Evolutionary conservation across 2,113 vertebrate species (phyloP), one percentile per base, ranked within the genome.

Genomic region (Indicator indicator): DNA sequence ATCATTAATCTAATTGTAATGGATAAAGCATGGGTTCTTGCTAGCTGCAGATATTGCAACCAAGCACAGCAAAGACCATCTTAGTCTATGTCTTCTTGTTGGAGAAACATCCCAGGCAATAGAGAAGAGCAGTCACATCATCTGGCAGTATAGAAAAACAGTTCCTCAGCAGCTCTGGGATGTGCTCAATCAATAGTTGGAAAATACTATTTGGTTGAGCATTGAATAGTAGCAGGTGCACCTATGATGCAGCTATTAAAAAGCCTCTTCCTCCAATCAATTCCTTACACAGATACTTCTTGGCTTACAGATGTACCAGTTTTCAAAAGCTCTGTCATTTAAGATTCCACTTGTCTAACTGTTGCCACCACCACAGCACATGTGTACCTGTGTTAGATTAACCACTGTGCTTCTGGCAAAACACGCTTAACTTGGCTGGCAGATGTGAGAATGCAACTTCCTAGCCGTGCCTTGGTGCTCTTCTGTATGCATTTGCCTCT

Each of bases 151-250:
- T 52, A 54, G 65, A 64, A 71, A 82, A 92, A 8, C 18, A 83
- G 52, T 40, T 80, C 58, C 56, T 86, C 48, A 59, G 85, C 72
- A 95, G 76, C 85, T 78, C 54, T 48, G 91, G 89, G 91, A 58
- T 80, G 52, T 32, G 46, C 85, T 91, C n/a, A 38, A 88, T 97
- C 93, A 95, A 97, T 95, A 94, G 76, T 5, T 95, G 33, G 75
- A 60, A 93, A 91, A 93, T 17, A 89, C 85, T 75, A 26, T 81
- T 88, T 63, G 44, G 79, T 65, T 67, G 30, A 64, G 58, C 85
- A 88, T 60, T 75, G 85, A 91, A 85, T 19, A 92, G 96, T 83
- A 95, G 95, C 96, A 97, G 95, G 94, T 97, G 96, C 96, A 90
- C 62, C 69, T 85, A 44, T 67, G 69, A 55, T 8, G 7, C 79